Base-by-base conservation (phyloP, 2,113 vertebrate genomes). In the Rhombomys opimus region DNA sequence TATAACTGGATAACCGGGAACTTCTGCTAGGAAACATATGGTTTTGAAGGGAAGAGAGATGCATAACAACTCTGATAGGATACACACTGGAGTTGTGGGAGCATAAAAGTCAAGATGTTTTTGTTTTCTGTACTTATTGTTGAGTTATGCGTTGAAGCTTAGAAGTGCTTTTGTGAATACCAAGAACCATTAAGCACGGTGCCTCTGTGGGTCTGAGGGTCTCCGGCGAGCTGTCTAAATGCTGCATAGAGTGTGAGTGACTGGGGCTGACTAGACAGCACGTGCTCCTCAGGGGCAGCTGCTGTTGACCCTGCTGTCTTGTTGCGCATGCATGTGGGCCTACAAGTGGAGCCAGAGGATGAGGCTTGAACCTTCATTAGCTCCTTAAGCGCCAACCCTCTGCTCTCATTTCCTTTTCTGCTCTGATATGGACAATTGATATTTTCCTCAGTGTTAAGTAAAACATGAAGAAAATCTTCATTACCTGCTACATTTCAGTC, bases 361-460 rank as follows among this genome's bases (percentile, higher is more conserved):
- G 52, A 41, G 52, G 20, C 65, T 54, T 38, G 46, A 93, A 35
- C 13, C 89, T 91, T 77, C 54, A 50, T 95, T 86, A 61, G 38
- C n/a, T 93, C 65, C n/a, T 4, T 75, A 18, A 86, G 35, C 22
- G 92, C 91, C 14, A 41, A 61, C 70, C 20, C 27, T 15, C 54
- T 30, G 0, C 57, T 76, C 23, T 18, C 91, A 12, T 54, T 27
- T 70, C 27, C 38, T 50, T 41, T 35, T 72, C 38, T 20, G 78
- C 38, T 91, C 89, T 93, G 67, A 85, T 93, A 63, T 68, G 57
- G 61, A 52, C 78, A 89, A 32, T 72, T 82, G 73, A 81, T 90
- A 70, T 94, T 81, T 94, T 75, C 59, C 72, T 89, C 46, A 88
- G 22, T 87, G 84, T 95, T 87, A 92, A 91, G 46, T 94, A 92